A percentile compares a stretch with the other conserved stretches of the same genome.
These are phyloP conservation scores for Eristalis pertinax DNA, from an alignment of 2,888 invertebrate genomes.

Conservation along the genomic window DNA sequence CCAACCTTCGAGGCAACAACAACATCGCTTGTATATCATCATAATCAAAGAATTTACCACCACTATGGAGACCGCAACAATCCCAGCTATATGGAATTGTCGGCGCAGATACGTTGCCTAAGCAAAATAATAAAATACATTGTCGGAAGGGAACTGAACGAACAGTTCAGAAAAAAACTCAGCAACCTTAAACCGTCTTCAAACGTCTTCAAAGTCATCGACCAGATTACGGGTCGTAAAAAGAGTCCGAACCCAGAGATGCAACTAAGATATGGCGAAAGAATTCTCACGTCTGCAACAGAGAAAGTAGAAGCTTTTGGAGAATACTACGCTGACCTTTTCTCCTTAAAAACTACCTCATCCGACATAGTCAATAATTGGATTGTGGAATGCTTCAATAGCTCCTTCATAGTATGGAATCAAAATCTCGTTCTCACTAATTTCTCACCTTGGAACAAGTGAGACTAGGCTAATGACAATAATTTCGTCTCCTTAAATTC, in stretches of 20 bases:
- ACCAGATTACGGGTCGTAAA: slow-evolving; percentile 4
- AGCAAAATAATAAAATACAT: slow-evolving; percentile 10
- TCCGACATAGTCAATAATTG: background rate
- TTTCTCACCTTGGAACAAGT: background rate
- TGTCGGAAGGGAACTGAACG: background rate
- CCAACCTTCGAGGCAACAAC: too few species aligned
- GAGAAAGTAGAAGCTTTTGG: background rate
- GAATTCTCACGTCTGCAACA: too few species aligned
- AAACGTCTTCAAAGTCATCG: background rate
- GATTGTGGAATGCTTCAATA: background rate
- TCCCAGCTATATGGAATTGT: background rate
- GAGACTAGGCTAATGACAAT: too few species aligned
- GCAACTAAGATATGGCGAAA: too few species aligned
- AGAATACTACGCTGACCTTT: background rate
- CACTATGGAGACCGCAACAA: background rate
- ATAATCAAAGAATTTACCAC: background rate
- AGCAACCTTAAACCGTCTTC: background rate
- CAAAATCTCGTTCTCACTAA: background rate
- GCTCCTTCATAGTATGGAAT: background rate
- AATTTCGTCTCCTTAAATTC: background rate
- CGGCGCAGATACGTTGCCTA: background rate
- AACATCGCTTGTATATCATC: too few species aligned
- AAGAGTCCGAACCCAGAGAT: background rate
- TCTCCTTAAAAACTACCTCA: background rate
- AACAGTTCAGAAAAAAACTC: background rate